phyloP scores from a whole-genome alignment of 1,140 invertebrate species.

The Diuraphis noxia region DNA sequence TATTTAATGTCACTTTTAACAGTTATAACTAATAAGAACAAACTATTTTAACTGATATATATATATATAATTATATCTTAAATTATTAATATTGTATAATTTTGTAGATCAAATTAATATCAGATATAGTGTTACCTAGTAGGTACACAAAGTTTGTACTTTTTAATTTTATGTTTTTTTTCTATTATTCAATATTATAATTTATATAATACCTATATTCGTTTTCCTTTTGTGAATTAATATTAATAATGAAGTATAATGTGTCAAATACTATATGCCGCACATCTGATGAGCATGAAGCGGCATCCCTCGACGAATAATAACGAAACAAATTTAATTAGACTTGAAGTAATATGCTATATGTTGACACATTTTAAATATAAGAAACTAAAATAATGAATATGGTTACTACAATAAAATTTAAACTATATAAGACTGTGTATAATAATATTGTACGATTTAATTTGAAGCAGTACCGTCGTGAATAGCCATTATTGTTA shows the following conservation, averaged over 20 bases:
- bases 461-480: neutral
- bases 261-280: neutral
- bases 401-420: too few species aligned
- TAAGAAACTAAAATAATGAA: too few species aligned
- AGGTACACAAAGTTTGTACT: accelerated
- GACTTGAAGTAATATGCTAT: neutral
- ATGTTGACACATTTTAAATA: neutral
- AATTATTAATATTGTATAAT: too few species aligned
- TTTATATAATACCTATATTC: neutral
- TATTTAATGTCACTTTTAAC: too few species aligned
- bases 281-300: neutral
- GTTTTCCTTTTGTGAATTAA: neutral
- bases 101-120: neutral
- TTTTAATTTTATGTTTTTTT: neutral
- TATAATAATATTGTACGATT: neutral
- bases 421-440: too few species aligned
- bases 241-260: neutral
- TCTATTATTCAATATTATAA: neutral
- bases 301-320: too few species aligned
- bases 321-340: neutral
- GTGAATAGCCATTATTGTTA: neutral
- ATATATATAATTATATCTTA: too few species aligned
- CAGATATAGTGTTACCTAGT: neutral
- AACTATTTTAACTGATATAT: neutral
- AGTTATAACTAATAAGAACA: neutral